Evolutionary conservation across 2,888 invertebrate genomes (phyloP).

Genomic region (Ceraclea dissimilis): DNA sequence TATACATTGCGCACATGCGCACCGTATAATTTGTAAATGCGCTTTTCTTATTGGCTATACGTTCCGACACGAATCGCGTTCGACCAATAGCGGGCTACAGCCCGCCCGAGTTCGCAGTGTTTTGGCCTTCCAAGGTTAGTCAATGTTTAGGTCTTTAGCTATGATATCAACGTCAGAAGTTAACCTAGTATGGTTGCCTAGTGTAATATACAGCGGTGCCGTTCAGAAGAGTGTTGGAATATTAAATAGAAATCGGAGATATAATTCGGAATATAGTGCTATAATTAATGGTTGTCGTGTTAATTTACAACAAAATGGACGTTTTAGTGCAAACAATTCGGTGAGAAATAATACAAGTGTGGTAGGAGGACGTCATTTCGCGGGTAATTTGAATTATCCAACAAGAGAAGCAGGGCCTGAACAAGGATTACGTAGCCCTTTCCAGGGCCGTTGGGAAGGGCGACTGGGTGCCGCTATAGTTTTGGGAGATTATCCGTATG

Average conservation of each 20-base stretch:
- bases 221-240: constrained; percentile 24
- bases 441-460: constrained; percentile 16
- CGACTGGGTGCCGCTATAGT: constrained; percentile 17
- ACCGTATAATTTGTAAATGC: constrained; percentile 5
- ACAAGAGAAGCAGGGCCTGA: constrained; percentile 14
- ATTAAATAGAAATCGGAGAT: constrained; percentile 20
- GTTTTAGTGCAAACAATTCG: constrained; percentile 23
- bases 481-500: constrained; percentile 23
- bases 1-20: constrained; percentile 15
- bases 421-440: constrained; percentile 13
- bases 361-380: constrained; percentile 12
- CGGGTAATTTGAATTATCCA: constrained; percentile 17
- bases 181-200: constrained; percentile 26
- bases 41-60: constrained; percentile 14
- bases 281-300: constrained; percentile 21
- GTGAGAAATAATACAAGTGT: constrained; percentile 18
- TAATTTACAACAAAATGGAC: constrained; percentile 22
- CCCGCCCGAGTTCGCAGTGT: constrained; percentile 24
- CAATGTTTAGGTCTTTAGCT: constrained; percentile 25
- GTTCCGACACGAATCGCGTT: constrained; percentile 14
- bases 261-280: constrained; percentile 21
- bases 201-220: constrained; percentile 25
- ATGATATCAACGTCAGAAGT: constrained; percentile 26
- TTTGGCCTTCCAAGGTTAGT: constrained; percentile 25
- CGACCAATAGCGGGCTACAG: constrained; percentile 20